Conservation (phyloP, 1,140 invertebrate genomes). For the Wiebesia pumilae region DNA sequence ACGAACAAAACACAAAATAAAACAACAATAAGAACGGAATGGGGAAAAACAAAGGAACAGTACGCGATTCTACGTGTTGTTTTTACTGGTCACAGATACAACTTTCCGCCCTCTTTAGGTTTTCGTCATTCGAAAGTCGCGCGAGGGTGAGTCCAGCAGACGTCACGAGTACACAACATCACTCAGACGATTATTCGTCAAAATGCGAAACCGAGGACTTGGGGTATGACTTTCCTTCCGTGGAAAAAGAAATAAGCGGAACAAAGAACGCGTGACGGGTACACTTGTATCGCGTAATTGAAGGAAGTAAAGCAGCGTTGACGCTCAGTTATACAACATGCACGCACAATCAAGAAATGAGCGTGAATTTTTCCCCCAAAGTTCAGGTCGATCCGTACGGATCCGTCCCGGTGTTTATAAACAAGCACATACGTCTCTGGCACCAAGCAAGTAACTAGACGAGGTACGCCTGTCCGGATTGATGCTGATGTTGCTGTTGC, state of each 20-base stretch:
- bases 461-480: conserved; percentile 77
- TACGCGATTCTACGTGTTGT: background rate
- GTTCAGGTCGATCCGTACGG: too few species aligned
- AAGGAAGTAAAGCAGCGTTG: background rate
- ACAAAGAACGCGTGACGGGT: background rate
- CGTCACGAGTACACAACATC: background rate
- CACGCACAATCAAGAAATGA: background rate
- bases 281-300: background rate
- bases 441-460: conserved; percentile 70
- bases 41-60: background rate
- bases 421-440: background rate
- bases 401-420: too few species aligned
- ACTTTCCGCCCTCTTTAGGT: background rate
- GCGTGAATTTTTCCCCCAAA: too few species aligned
- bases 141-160: background rate
- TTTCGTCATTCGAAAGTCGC: background rate
- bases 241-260: background rate
- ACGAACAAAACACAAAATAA: conserved; percentile 5
- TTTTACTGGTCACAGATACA: background rate
- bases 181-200: background rate
- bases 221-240: background rate
- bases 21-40: background rate
- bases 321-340: background rate
- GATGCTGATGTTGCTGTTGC: conserved; percentile 66
- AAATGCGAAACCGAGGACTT: background rate